Base-by-base conservation (phyloP, 35 echinoderm and acorn worm species). In the Stichopus chloronotus region DNA sequence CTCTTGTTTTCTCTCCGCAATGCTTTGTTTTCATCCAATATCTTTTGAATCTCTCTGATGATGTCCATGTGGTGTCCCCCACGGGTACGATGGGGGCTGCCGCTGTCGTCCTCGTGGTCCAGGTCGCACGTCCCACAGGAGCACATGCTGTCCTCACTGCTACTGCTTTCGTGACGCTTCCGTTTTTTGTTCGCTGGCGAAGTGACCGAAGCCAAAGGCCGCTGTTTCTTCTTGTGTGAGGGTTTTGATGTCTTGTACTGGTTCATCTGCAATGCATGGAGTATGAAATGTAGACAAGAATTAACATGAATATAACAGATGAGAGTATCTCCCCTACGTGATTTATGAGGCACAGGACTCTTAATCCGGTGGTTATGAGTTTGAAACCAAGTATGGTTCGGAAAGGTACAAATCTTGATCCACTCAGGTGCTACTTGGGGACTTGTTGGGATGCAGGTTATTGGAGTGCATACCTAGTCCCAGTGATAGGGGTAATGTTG, bases 1-100 rank as follows among this genome's bases (percentile, higher is more conserved):
- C 52, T 69, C 54, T 89, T 89, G 52, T 89, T 89, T 89, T 89
- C 87, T 74, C 13, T 89, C n/a, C 87, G n/a, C 43, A 89, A n/a
- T 3, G 87, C 22, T 60, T 89, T 89, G 52, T 89, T 89, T 61
- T 89, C 87, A 4, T 89, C 87, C 61, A 89, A 74, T 6, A 89
- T 59, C 52, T 89, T 89, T 55, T 89, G 59, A 17, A 89, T 89
- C 54, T 89, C 87, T 52, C 60, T 89, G 87, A 89, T 52, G 52
- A 89, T 89, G 60, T 89, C 65, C 14, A 89, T 23, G 4, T 74
- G 87, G 17, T 55, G 43, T 16, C 55, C 8, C 13, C 5, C 57
- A 7, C 52, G 65, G 60, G 7, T 9, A 14, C 30, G n/a, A 17
- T 89, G 23, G 7, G 19, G 69, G 22, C 69, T 74, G 7, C 69